phyloP scores from a whole-genome alignment of 2,113 vertebrate genomes.

The Nyctibius bracteatus region DNA sequence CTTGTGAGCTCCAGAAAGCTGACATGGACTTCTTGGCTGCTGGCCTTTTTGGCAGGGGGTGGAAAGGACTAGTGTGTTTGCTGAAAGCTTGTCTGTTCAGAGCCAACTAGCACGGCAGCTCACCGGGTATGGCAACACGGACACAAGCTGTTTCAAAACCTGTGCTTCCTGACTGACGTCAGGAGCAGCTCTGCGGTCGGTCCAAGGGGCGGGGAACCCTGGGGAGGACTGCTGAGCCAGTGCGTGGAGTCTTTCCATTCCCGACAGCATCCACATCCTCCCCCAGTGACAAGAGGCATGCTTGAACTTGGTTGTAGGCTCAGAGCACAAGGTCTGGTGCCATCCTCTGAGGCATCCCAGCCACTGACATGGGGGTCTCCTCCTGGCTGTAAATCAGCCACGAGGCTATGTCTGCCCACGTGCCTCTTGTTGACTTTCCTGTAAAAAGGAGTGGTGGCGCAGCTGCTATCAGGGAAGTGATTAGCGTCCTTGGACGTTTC shows the following conservation, averaged over 20 bases:
- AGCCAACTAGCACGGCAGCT: not conserved
- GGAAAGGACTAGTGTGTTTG: not conserved
- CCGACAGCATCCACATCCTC: not conserved
- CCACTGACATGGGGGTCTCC: not conserved
- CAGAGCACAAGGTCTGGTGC: not conserved
- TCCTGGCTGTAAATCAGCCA: not conserved
- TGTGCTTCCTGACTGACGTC: slow-evolving; percentile 40
- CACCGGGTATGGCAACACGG: not conserved
- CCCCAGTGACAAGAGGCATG: not conserved
- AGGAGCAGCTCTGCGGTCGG: not conserved
- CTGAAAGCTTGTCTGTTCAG: slow-evolving; percentile 6
- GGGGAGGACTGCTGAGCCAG: not conserved
- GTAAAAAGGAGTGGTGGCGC: not conserved
- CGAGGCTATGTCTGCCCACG: rapidly evolving
- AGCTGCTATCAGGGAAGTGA: not conserved
- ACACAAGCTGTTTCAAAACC: slow-evolving; percentile 33
- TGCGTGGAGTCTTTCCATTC: rapidly evolving
- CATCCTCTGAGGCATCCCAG: rapidly evolving
- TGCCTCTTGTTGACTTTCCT: not conserved
- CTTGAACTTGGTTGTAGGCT: not conserved
- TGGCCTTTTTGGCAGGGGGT: not conserved
- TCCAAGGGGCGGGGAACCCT: rapidly evolving
- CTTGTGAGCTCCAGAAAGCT: not conserved
- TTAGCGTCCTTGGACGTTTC: slow-evolving; percentile 9
- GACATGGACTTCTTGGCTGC: not conserved